Base-by-base conservation (phyloP, 2,888 invertebrate species). In the Zelleria hepariella region DNA sequence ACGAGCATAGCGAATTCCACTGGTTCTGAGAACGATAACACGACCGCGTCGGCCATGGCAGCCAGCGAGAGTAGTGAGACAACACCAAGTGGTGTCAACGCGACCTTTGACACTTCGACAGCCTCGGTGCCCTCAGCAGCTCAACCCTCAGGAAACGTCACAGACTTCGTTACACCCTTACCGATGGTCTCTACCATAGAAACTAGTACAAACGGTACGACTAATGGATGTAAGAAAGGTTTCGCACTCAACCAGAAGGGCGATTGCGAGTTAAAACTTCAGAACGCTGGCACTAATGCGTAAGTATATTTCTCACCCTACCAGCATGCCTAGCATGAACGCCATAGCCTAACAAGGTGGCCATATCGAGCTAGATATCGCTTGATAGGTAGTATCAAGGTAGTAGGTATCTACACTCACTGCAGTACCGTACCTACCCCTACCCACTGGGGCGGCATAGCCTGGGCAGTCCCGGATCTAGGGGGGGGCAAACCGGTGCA, bases 221-320 rank as follows among this genome's bases (percentile, higher is more conserved):
- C 58, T 15, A 56, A 66, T 48, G 71, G 72, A 59, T 88, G 88
- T 64, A 83, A 77, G 65, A 82, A 81, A 65, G 86, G 87, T 10
- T 86, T 83, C 67, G 69, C 75, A 60, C 64, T 77, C 60, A 86
- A 84, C 67, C 72, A 70, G 60, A 80, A 81, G 68, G 86, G 85
- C 59, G 78, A 80, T 60, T 87, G 88, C 66, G 84, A 85, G 67
- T 68, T 80, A 27, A 80, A 80, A 69, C 64, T 81, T 51, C 83
- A 83, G 65, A 75, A 73, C 60, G 75, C 81, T 54, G 78, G 82
- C 42, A 59, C 59, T 21, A 85, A 86, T 65, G 80, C 81, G 86
- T 87, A 75, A 83, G 86, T 82, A 68, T 82, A 68, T 42, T 42
- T 42, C 32, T 15, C 32, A 32, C 7, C 7, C 3, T 32, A 32